Evolutionary conservation across 2,113 vertebrate genomes (phyloP).

Genomic region (mouse (Mus musculus)): GRCm39 chr10:47166001-47166500

Average conservation of each 20-base stretch:
- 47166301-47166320: neutral
- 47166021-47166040: neutral
- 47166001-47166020: neutral
- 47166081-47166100: neutral
- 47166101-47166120: too few relatives aligned
- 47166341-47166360: neutral
- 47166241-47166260: too few relatives aligned
- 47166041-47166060: neutral
- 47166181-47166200: neutral
- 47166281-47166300: accelerated
- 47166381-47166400: neutral
- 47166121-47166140: neutral
- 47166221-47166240: neutral
- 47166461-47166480: too few relatives aligned
- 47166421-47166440: neutral
- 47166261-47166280: neutral
- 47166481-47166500: neutral
- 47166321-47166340: neutral
- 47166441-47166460: neutral
- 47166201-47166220: neutral
- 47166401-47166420: neutral
- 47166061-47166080: neutral
- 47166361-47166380: neutral
- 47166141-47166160: accelerated
- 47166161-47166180: neutral